A percentile compares a stretch with the other conserved stretches of the same genome.
Conservation (phyloP, 2,888 invertebrate genomes). For the Notodonta ziczac region DNA sequence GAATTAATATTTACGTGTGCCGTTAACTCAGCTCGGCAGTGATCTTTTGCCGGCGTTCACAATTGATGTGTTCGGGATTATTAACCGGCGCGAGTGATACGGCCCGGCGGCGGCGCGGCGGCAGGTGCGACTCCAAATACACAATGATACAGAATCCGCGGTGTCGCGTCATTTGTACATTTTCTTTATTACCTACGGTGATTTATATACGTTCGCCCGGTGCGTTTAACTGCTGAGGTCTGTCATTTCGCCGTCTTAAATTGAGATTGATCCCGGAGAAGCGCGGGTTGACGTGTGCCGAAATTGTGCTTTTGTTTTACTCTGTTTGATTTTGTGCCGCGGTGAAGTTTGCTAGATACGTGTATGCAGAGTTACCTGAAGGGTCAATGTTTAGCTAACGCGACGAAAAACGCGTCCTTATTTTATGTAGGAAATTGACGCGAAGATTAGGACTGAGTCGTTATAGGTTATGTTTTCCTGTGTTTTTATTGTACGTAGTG, state of each 20-base stretch:
- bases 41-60: conserved; percentile 24
- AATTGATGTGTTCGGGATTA: conserved; percentile 61
- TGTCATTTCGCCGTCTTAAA: conserved; percentile 82
- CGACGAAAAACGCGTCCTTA: conserved; percentile 42
- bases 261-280: conserved; percentile 80
- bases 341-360: conserved; percentile 36
- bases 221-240: conserved; percentile 81
- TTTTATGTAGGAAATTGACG: conserved; percentile 19
- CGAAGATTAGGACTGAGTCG: not conserved
- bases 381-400: conserved; percentile 39
- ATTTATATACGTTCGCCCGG: conserved; percentile 80
- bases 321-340: conserved; percentile 45
- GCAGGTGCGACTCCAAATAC: conserved; percentile 56
- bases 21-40: conserved; percentile 14
- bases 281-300: conserved; percentile 62
- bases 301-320: conserved; percentile 69
- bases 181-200: conserved; percentile 79
- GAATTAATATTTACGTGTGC: conserved; percentile 30
- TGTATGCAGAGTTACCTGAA: conserved; percentile 46
- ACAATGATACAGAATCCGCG: conserved; percentile 38
- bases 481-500: not conserved
- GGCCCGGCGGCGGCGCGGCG: conserved; percentile 44
- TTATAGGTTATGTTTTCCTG: no score
- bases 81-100: conserved; percentile 78
- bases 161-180: conserved; percentile 71